A percentile compares a stretch with the other conserved stretches of the same genome.
Evolutionary conservation across 2,113 vertebrate genomes (phyloP).

Genomic region (Erythrocercus mccallii): DNA sequence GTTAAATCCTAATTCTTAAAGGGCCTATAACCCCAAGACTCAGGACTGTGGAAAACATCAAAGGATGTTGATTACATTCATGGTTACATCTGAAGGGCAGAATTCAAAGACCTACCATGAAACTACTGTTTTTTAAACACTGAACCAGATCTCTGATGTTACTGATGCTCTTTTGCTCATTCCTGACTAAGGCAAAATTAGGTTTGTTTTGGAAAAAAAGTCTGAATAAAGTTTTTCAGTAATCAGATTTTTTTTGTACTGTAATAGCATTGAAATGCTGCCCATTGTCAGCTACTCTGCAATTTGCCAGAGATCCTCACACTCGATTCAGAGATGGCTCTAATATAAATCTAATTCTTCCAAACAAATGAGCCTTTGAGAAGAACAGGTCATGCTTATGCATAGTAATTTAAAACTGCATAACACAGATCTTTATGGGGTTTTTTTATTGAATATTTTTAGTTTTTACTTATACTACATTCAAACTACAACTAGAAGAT

Average conservation of each 20-base stretch:
- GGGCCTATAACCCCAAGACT: background rate
- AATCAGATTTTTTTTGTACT: background rate
- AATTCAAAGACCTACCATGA: background rate
- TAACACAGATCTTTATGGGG: background rate
- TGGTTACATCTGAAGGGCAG: background rate
- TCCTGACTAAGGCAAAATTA: background rate
- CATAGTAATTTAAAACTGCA: background rate
- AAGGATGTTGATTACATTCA: background rate
- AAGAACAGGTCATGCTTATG: background rate
- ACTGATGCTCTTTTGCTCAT: background rate
- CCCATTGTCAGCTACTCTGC: background rate
- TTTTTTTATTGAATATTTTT: background rate
- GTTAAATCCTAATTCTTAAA: background rate
- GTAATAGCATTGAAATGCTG: background rate
- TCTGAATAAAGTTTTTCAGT: background rate
- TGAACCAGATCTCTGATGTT: background rate
- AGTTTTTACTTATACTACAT: background rate
- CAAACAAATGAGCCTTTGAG: background rate
- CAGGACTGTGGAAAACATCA: conserved; percentile 21
- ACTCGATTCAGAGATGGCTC: fast-evolving
- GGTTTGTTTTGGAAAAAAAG: background rate
- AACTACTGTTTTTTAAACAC: background rate
- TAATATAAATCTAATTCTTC: background rate
- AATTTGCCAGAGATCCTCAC: background rate
- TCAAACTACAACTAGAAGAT: background rate